phyloP scores from a whole-genome alignment of 2,888 invertebrate genomes.

The Drosophila mulleri region DNA sequence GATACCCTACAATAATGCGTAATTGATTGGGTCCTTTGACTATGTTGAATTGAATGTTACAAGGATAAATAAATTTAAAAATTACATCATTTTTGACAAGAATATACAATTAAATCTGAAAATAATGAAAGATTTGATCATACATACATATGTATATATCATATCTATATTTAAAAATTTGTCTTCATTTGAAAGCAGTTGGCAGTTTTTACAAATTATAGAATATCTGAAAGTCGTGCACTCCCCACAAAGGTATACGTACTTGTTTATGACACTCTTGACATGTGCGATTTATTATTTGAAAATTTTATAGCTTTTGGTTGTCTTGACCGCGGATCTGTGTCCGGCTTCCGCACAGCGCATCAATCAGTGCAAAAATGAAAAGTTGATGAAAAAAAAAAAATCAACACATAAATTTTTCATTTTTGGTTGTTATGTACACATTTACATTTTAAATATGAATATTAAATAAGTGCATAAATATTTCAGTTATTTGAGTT shows the following conservation, averaged over 20 bases:
- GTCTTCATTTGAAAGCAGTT: background rate
- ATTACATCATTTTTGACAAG: background rate
- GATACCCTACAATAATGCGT: background rate
- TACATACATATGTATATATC: too few species aligned
- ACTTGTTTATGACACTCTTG: constrained; percentile 18
- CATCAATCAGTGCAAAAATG: constrained; percentile 20
- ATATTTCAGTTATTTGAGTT: constrained; percentile 1
- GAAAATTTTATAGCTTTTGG: constrained; percentile 23
- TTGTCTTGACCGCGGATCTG: constrained; percentile 18
- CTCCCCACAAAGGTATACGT: background rate
- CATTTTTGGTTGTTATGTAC: background rate
- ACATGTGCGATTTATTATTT: constrained; percentile 43
- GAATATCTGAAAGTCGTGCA: background rate
- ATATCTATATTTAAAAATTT: background rate
- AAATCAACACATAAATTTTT: background rate
- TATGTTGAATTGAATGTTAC: background rate
- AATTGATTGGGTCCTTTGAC: background rate
- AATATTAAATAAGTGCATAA: constrained; percentile 5
- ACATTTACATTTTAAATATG: background rate
- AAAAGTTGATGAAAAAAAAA: background rate
- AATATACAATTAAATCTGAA: background rate
- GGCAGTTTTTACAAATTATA: background rate
- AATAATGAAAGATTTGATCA: background rate
- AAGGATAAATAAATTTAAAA: background rate
- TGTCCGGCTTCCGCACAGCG: background rate